phyloP scores from a whole-genome alignment of 2,888 invertebrate species.

The Drosophila sordidula region DNA sequence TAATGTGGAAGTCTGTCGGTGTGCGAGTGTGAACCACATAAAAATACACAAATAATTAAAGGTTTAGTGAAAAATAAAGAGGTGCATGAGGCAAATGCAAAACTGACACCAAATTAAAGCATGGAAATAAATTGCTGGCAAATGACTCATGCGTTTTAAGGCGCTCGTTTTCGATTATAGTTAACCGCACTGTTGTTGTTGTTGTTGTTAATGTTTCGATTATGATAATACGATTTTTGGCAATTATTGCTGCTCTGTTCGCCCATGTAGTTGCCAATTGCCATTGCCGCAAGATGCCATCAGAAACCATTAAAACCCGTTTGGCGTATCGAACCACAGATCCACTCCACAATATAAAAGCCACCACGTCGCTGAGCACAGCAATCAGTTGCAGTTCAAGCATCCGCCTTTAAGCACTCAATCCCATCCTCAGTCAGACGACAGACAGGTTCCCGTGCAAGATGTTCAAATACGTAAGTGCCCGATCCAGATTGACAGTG shows the following conservation, averaged over 20 bases:
- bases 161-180: slow-evolving; percentile 43
- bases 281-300: slow-evolving; percentile 30
- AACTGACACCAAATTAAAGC: slow-evolving; percentile 71
- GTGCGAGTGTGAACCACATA: slow-evolving; percentile 30
- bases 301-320: slow-evolving; percentile 52
- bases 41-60: slow-evolving; percentile 49
- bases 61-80: slow-evolving; percentile 39
- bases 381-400: slow-evolving; percentile 73
- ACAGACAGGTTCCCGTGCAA: slow-evolving; percentile 28
- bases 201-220: slow-evolving; percentile 68
- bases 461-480: slow-evolving; percentile 74
- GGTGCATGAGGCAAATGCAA: slow-evolving; percentile 46
- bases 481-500: neutral
- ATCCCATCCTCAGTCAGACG: slow-evolving; percentile 6
- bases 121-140: slow-evolving; percentile 74
- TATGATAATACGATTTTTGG: slow-evolving; percentile 69
- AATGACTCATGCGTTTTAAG: slow-evolving; percentile 77
- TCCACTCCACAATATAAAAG: slow-evolving; percentile 71
- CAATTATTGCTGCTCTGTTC: slow-evolving; percentile 65
- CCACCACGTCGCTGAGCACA: slow-evolving; percentile 50
- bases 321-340: slow-evolving; percentile 29
- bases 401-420: slow-evolving; percentile 59
- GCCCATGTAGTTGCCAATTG: slow-evolving; percentile 46
- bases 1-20: slow-evolving; percentile 1
- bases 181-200: slow-evolving; percentile 34